Conservation (phyloP, 1,140 invertebrate genomes). For the Zaprionus ghesquierei region DNA sequence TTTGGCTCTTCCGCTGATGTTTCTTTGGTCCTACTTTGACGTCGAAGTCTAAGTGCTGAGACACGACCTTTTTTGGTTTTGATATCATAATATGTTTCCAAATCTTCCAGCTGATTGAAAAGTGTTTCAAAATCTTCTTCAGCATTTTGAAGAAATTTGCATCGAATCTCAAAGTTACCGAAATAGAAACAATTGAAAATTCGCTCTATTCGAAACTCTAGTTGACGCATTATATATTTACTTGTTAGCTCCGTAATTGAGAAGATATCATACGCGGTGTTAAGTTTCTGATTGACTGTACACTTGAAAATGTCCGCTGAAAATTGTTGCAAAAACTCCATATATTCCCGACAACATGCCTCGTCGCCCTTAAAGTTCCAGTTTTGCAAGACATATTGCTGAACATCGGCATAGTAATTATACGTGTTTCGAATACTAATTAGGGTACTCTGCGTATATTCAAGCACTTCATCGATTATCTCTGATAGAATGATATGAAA, state of each 20-base stretch:
- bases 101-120: conserved; percentile 54
- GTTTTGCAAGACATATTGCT: conserved; percentile 47
- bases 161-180: conserved; percentile 46
- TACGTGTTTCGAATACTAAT: conserved; percentile 43
- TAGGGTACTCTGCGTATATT: conserved; percentile 58
- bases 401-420: conserved; percentile 57
- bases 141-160: conserved; percentile 60
- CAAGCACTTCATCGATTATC: conserved; percentile 64
- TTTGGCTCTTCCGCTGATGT: background rate
- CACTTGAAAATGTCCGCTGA: conserved; percentile 66
- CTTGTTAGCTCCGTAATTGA: conserved; percentile 59
- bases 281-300: conserved; percentile 38
- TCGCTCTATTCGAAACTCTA: conserved; percentile 69
- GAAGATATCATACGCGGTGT: conserved; percentile 59
- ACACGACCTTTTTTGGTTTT: conserved; percentile 52
- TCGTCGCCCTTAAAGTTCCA: conserved; percentile 55
- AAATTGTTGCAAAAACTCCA: conserved; percentile 61
- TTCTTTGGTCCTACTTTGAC: background rate
- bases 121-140: conserved; percentile 61
- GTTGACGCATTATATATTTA: conserved; percentile 65
- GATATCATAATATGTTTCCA: conserved; percentile 64
- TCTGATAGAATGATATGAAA: conserved; percentile 71
- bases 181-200: conserved; percentile 72
- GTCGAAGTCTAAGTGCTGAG: conserved; percentile 17
- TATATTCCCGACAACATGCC: conserved; percentile 55